A percentile compares a stretch with the other conserved stretches of the same genome.
phyloP scores from a whole-genome alignment of 2,888 invertebrate species.

The Stenchaetothrips biformis region DNA sequence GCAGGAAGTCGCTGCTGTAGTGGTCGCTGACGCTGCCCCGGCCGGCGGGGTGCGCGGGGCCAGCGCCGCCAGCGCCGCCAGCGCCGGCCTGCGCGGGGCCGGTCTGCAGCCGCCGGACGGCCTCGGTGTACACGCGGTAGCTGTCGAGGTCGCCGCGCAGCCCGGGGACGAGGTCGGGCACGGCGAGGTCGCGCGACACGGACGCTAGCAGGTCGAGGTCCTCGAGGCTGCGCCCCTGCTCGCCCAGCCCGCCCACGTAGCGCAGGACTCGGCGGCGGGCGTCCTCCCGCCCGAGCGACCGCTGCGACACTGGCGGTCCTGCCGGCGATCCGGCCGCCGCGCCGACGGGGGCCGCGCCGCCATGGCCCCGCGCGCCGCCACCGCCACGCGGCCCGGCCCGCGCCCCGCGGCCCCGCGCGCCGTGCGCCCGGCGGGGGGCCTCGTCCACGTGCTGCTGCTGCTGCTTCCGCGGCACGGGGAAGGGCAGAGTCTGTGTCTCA shows the following conservation, averaged over 20 bases:
- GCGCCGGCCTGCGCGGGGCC: not conserved
- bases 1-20: constrained; percentile 24
- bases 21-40: constrained; percentile 13
- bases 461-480: not conserved
- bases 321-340: not conserved
- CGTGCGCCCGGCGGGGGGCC: not conserved
- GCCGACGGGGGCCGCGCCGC: not conserved
- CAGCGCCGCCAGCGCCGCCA: not conserved
- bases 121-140: constrained; percentile 22
- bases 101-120: not conserved
- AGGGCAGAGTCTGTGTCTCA: constrained; percentile 5
- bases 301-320: not conserved
- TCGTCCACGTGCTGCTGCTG: not conserved
- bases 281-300: constrained; percentile 7
- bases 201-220: constrained; percentile 18
- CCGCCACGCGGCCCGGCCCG: not conserved
- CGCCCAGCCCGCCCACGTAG: constrained; percentile 3
- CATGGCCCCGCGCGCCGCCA: not conserved
- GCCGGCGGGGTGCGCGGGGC: not conserved
- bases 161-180: constrained; percentile 8
- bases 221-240: constrained; percentile 3
- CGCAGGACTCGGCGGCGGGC: not conserved
- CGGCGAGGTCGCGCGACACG: not conserved
- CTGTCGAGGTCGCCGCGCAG: constrained; percentile 19
- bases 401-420: not conserved